Evolutionary conservation across 2,888 invertebrate species (phyloP).

Genomic region (Rutpela maculata): DNA sequence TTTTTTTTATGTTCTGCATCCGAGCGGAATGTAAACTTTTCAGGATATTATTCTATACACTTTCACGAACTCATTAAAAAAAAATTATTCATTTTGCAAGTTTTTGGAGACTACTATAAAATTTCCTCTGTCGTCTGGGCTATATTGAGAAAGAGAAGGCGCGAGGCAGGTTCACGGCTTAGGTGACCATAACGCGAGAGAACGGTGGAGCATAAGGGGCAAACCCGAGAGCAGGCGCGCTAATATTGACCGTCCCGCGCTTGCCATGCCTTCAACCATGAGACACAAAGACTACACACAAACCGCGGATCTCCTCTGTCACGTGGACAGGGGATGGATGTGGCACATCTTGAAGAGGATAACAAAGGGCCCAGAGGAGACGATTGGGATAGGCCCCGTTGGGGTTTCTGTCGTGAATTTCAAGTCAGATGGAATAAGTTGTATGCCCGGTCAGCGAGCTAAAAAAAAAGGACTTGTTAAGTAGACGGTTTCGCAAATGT

Average conservation of each 20-base stretch:
- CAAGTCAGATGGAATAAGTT: neutral
- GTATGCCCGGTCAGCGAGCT: neutral
- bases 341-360: constrained; percentile 25
- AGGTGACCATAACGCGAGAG: constrained; percentile 16
- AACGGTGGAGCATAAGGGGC: constrained; percentile 23
- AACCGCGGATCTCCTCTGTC: constrained; percentile 9
- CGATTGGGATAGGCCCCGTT: constrained; percentile 18
- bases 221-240: constrained; percentile 61
- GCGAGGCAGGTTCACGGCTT: neutral
- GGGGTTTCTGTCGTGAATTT: constrained; percentile 4
- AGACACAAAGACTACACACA: constrained; percentile 18
- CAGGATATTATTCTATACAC: no score
- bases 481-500: neutral
- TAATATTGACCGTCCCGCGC: constrained; percentile 62
- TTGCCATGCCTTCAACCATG: constrained; percentile 24
- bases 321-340: constrained; percentile 4
- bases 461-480: neutral
- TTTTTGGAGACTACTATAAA: no score
- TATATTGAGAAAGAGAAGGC: neutral
- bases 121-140: neutral
- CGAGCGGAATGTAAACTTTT: no score
- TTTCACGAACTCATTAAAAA: no score
- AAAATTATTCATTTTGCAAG: no score
- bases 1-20: no score
- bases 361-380: constrained; percentile 3